A percentile compares a stretch with the other conserved stretches of the same genome.
Evolutionary conservation across 2,797 vertebrate species (phyloP).

Genomic region (Loris lydekkerianus): DNA sequence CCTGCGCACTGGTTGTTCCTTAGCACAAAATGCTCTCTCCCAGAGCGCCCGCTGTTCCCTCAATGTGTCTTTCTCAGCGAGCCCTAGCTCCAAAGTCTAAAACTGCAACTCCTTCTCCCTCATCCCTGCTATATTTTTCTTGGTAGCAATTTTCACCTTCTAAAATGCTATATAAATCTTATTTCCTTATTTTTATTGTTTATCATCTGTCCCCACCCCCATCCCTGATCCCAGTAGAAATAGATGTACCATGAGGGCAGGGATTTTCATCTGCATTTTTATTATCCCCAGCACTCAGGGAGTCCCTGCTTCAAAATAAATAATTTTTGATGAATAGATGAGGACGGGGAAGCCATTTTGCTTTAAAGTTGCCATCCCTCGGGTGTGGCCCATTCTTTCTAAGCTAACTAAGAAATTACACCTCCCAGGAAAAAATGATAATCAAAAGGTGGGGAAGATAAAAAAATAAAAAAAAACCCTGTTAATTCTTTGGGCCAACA

Average conservation of each 20-base stretch:
- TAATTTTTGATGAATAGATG: neutral
- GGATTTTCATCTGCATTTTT: neutral
- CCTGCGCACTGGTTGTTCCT: neutral
- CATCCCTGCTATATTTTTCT: neutral
- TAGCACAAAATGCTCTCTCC: neutral
- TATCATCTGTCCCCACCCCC: neutral
- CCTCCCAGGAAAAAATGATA: neutral
- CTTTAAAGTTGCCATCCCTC: neutral
- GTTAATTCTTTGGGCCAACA: neutral
- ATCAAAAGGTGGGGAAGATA: neutral
- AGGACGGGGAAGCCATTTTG: neutral
- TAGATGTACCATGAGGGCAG: neutral
- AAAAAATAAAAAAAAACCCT: neutral
- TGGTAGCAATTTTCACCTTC: neutral
- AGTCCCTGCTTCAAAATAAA: neutral
- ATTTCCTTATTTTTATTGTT: neutral
- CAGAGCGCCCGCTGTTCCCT: neutral
- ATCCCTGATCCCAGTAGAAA: neutral
- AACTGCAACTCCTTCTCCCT: neutral
- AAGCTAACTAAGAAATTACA: neutral
- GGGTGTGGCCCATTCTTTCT: neutral
- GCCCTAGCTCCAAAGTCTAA: neutral
- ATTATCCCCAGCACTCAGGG: neutral
- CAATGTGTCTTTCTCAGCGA: neutral
- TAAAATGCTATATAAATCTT: neutral